Evolutionary conservation across 1,140 invertebrate species (phyloP).

Genomic region (Habropoda laboriosa): DNA sequence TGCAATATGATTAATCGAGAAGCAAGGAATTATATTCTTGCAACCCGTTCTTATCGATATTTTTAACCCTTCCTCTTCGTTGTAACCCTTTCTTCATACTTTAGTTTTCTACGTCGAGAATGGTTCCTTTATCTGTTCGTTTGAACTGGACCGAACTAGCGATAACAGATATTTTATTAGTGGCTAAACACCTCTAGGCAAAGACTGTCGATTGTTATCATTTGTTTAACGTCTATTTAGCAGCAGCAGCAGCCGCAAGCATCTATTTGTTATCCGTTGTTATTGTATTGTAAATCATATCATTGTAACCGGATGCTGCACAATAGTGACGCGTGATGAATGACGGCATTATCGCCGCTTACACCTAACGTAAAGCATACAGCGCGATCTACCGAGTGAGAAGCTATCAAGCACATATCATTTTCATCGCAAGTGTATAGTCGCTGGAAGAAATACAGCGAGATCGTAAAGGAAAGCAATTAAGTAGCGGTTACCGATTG

Average conservation of each 20-base stretch:
- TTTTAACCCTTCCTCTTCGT: not conserved
- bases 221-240: slow-evolving; percentile 29
- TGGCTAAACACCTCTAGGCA: slow-evolving; percentile 10
- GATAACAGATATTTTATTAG: slow-evolving; percentile 18
- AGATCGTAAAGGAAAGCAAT: too few relatives aligned
- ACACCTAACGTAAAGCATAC: not conserved
- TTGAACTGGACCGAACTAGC: not conserved
- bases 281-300: slow-evolving; percentile 62
- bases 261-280: slow-evolving; percentile 57
- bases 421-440: slow-evolving; percentile 48
- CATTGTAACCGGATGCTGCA: slow-evolving; percentile 48
- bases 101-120: not conserved
- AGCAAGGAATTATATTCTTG: too few relatives aligned
- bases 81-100: not conserved
- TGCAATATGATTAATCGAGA: too few relatives aligned
- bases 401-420: slow-evolving; percentile 56
- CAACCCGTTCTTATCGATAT: too few relatives aligned
- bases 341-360: slow-evolving; percentile 8
- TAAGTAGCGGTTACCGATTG: too few relatives aligned
- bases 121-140: slow-evolving; percentile 22
- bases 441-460: too few relatives aligned
- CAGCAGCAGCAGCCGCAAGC: slow-evolving; percentile 1
- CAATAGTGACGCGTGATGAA: not conserved
- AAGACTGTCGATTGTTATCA: slow-evolving; percentile 39
- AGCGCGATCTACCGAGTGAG: slow-evolving; percentile 7